Evolutionary conservation across 1,140 invertebrate genomes (phyloP).

Genomic region (Leguminivora glycinivorella): DNA sequence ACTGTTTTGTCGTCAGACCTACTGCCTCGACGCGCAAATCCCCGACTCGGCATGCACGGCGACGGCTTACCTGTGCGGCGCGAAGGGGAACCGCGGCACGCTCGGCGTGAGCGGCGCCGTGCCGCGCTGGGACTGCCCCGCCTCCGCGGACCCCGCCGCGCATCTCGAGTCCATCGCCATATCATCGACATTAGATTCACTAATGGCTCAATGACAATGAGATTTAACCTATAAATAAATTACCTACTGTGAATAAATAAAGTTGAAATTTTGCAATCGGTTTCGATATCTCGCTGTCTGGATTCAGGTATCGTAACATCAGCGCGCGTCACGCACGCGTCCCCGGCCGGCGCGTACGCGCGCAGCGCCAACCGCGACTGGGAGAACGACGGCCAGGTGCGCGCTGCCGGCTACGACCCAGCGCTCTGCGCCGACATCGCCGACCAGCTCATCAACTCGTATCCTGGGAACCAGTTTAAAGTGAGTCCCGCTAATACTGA

Average conservation of each 20-base stretch:
- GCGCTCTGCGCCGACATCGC: constrained; percentile 86
- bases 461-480: constrained; percentile 81
- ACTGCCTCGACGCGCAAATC: constrained; percentile 85
- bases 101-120: constrained; percentile 79
- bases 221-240: too few relatives aligned
- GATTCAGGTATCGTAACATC: constrained; percentile 86
- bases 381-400: constrained; percentile 42
- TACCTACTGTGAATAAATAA: too few relatives aligned
- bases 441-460: constrained; percentile 83
- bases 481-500: constrained; percentile 81
- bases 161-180: constrained; percentile 83
- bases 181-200: too few relatives aligned
- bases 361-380: constrained; percentile 41
- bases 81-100: constrained; percentile 80
- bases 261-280: too few relatives aligned
- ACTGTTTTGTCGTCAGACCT: constrained; percentile 72
- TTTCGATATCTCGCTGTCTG: not conserved
- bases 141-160: constrained; percentile 69
- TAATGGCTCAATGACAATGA: too few relatives aligned
- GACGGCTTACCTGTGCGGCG: constrained; percentile 83
- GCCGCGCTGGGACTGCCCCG: constrained; percentile 55
- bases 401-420: constrained; percentile 37
- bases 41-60: constrained; percentile 87
- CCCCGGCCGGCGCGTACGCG: constrained; percentile 44
- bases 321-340: constrained; percentile 84